phyloP scores from a whole-genome alignment of 2,113 vertebrate genomes.

The Poeciliopsis turrubarensis region DNA sequence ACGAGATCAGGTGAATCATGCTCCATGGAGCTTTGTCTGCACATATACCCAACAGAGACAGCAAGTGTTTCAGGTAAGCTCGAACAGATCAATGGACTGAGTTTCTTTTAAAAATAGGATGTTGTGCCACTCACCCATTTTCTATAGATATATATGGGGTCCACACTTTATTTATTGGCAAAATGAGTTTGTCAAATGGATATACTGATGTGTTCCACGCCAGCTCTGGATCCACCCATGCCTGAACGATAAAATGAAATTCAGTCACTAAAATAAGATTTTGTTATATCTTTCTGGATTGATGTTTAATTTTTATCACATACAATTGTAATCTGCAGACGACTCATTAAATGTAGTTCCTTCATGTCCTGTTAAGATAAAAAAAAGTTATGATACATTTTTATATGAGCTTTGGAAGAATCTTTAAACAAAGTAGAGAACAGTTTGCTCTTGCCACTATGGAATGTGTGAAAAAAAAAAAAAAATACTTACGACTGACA shows the following conservation, averaged over 20 bases:
- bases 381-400: not conserved
- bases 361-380: constrained; percentile 70
- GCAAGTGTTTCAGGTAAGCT: not conserved
- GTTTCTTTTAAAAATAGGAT: not conserved
- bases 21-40: constrained; percentile 52
- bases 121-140: constrained; percentile 70
- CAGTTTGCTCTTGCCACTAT: not conserved
- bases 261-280: not conserved
- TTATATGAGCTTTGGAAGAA: not conserved
- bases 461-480: not conserved
- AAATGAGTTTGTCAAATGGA: constrained; percentile 41
- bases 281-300: not conserved
- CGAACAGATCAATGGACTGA: not conserved
- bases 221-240: constrained; percentile 70
- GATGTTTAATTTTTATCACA: constrained; percentile 25
- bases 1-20: constrained; percentile 61
- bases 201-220: constrained; percentile 64
- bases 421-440: not conserved
- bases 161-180: constrained; percentile 76
- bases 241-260: constrained; percentile 46
- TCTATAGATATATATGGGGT: constrained; percentile 69
- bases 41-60: not conserved
- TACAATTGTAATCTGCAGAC: constrained; percentile 59
- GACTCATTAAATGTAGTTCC: constrained; percentile 55
- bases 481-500: constrained; percentile 70